Evolutionary conservation across 2,888 invertebrate genomes (phyloP).

Genomic region (Tholera decimalis): DNA sequence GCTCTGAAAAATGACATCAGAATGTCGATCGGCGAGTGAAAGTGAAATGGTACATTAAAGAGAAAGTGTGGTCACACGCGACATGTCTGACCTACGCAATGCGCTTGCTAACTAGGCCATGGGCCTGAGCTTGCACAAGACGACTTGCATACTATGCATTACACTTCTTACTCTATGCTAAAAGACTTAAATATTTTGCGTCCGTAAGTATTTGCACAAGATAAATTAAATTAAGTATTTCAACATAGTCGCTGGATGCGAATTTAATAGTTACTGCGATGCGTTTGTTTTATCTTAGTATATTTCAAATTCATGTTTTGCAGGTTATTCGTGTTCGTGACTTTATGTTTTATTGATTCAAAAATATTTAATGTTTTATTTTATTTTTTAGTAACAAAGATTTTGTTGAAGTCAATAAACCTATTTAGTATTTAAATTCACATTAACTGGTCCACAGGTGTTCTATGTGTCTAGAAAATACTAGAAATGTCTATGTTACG

Average conservation of each 20-base stretch:
- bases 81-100: conserved; percentile 88
- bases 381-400: background rate
- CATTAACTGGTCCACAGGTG: background rate
- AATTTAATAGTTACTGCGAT: conserved; percentile 27
- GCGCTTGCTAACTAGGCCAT: conserved; percentile 82
- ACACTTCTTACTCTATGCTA: conserved; percentile 63
- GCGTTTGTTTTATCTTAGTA: conserved; percentile 9
- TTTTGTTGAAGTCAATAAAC: conserved; percentile 28
- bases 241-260: conserved; percentile 45
- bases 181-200: conserved; percentile 60
- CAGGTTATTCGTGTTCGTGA: background rate
- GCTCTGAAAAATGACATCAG: conserved; percentile 49
- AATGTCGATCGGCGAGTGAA: conserved; percentile 75
- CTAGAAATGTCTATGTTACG: conserved; percentile 7
- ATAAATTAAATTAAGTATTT: conserved; percentile 56
- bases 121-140: conserved; percentile 79
- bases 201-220: conserved; percentile 62
- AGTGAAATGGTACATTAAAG: conserved; percentile 80
- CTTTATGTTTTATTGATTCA: background rate
- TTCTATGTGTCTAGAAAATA: conserved; percentile 2
- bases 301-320: background rate
- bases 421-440: conserved; percentile 3
- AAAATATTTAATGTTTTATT: background rate
- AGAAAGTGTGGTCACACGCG: conserved; percentile 81
- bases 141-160: conserved; percentile 72